Percentiles rank a stretch among this genome's conserved stretches.
phyloP scores from a whole-genome alignment of 2,888 invertebrate species.

The Himalopsyche tibetana region DNA sequence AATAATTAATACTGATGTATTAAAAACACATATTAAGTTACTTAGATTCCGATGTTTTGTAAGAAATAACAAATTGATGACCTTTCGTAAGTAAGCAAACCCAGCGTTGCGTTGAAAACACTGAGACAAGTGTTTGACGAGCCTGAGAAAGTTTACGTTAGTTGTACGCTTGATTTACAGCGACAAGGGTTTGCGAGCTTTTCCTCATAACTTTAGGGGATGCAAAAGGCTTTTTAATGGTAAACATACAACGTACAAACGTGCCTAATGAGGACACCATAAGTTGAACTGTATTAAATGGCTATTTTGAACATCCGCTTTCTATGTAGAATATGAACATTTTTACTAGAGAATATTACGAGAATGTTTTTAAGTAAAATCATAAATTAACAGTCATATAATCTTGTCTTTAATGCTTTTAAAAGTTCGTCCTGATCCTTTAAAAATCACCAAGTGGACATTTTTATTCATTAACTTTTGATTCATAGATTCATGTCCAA shows the following conservation, averaged over 20 bases:
- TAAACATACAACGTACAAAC: conserved; percentile 17
- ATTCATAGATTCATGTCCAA: too few species aligned
- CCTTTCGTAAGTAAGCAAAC: too few species aligned
- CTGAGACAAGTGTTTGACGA: not conserved
- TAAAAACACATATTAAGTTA: not conserved
- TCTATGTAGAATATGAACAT: too few species aligned
- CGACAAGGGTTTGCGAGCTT: not conserved
- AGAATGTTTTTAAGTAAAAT: too few species aligned
- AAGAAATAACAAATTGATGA: not conserved
- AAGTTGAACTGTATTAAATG: not conserved
- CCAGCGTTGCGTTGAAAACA: not conserved
- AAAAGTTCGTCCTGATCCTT: too few species aligned
- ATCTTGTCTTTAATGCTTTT: too few species aligned
- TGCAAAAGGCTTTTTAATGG: conserved; percentile 15
- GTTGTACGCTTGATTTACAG: conserved; percentile 6
- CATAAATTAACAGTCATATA: too few species aligned
- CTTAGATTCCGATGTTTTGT: not conserved
- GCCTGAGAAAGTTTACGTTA: conserved; percentile 6
- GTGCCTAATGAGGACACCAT: not conserved
- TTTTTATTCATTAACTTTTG: too few species aligned
- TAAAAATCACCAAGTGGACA: too few species aligned
- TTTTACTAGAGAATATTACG: too few species aligned
- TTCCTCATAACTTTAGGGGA: conserved; percentile 14
- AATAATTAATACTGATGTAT: too few species aligned
- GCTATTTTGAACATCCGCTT: too few species aligned